Conservation (phyloP, 2,113 vertebrate species). For the Equus przewalskii region DNA sequence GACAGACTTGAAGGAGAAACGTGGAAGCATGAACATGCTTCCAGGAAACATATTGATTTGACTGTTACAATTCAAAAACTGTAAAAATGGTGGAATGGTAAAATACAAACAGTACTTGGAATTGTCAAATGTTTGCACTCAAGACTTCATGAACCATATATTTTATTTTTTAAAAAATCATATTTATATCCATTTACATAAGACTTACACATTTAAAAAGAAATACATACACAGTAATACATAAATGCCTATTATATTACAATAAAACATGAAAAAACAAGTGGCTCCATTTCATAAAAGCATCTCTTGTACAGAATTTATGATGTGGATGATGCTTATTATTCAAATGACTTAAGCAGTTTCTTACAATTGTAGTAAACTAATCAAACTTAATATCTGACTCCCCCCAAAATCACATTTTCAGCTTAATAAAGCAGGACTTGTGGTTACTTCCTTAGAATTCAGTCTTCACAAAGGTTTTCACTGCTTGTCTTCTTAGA, state of each 20-base stretch:
- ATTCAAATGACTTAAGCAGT: constrained; percentile 74
- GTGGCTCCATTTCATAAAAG: constrained; percentile 87
- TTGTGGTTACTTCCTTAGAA: constrained; percentile 84
- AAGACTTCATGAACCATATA: constrained; percentile 93
- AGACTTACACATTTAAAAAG: constrained; percentile 94
- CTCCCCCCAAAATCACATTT: constrained; percentile 77
- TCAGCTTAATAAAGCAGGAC: constrained; percentile 80
- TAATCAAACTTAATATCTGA: constrained; percentile 82
- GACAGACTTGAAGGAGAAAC: constrained; percentile 89
- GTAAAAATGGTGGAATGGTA: constrained; percentile 92
- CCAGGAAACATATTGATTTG: constrained; percentile 88
- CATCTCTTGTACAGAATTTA: constrained; percentile 88
- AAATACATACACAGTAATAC: constrained; percentile 96
- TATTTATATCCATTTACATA: constrained; percentile 99
- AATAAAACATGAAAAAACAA: constrained; percentile 92
- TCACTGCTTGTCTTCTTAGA: constrained; percentile 78
- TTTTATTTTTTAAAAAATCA: constrained; percentile 92
- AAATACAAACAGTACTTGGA: constrained; percentile 94
- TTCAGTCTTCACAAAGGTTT: constrained; percentile 85
- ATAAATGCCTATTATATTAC: constrained; percentile 94
- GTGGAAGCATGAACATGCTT: constrained; percentile 86
- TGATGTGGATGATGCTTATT: constrained; percentile 84
- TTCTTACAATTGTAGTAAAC: constrained; percentile 83
- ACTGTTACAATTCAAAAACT: constrained; percentile 92
- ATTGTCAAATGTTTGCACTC: constrained; percentile 94